These are phyloP conservation scores for Epinotia brunnichana DNA, from an alignment of 2,888 invertebrate genomes.

Conservation along the genomic window DNA sequence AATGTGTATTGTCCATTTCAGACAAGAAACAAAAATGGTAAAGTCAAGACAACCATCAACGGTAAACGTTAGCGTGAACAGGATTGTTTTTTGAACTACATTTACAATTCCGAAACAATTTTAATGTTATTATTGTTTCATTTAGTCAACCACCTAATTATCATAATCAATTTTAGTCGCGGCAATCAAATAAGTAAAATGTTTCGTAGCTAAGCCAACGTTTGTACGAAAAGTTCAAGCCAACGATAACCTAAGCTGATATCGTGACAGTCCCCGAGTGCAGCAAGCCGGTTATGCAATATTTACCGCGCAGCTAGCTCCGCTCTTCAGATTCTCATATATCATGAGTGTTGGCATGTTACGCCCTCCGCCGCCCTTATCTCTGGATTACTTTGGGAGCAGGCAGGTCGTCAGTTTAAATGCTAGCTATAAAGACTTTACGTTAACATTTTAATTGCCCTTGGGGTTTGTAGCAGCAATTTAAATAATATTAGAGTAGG, in stretches of 20 bases:
- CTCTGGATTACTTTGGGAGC: conserved; percentile 20
- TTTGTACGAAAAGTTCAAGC: too few species aligned
- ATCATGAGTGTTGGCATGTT: conserved; percentile 5
- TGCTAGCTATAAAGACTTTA: conserved; percentile 26
- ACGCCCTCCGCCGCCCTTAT: conserved; percentile 29
- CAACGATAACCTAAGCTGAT: background rate
- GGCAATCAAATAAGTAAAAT: background rate
- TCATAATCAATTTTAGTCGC: background rate
- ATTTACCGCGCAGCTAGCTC: background rate
- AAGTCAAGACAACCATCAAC: too few species aligned
- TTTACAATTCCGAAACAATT: too few species aligned
- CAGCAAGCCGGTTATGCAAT: conserved; percentile 26
- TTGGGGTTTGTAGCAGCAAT: conserved; percentile 19
- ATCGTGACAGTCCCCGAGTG: conserved; percentile 9
- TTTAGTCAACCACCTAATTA: too few species aligned
- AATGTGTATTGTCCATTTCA: too few species aligned
- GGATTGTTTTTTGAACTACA: too few species aligned
- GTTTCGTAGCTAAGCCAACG: too few species aligned
- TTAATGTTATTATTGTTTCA: too few species aligned
- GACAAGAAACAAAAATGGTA: too few species aligned
- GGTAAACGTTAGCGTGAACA: too few species aligned
- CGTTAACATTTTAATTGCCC: conserved; percentile 30
- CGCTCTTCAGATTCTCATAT: conserved; percentile 9
- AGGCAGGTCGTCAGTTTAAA: conserved; percentile 28
- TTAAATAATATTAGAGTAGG: conserved; percentile 14